Base-by-base conservation (phyloP, 2,888 invertebrate species). In the Ochropacha duplaris region DNA sequence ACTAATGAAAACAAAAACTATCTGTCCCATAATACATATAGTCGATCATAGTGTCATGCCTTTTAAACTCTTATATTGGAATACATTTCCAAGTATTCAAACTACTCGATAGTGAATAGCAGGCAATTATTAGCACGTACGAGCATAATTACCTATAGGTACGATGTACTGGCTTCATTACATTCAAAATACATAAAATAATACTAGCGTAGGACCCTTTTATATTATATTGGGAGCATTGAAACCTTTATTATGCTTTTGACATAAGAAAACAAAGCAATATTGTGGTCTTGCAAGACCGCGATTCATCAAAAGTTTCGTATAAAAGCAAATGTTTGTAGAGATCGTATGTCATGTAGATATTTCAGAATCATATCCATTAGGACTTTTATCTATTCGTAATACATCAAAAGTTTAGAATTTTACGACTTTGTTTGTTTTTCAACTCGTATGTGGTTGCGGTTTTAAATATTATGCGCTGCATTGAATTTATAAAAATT, bases 231-330 rank as follows among this genome's bases (percentile, higher is more conserved):
- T 31, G 31, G 52, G 31, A 52, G 52, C 52, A 52, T 22, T 31
- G 31, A 19, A 31, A 31, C 31, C 52, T 24, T 34, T 52, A 52
- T 34, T 49, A 56, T 61, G 64, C 62, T 59, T 61, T 58, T 71
- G 68, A 65, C 66, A 62, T 63, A 56, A 65, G 59, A 64, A 66
- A 64, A 65, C 67, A 68, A 65, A 66, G 58, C 22, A 55, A 24
- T 56, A 50, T 19, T 54, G 64, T 64, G 31, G 50, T 22, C 11
- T 54, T 59, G 54, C 66, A 65, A 71, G 65, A 66, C 55, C 63
- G 51, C 68, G 58, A 74, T 77, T 68, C 68, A 73, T 78, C 74
- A 76, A 64, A 74, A 64, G 60, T 66, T 68, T 68, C 64, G 61
- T 61, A 57, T 52, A 62, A 57, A 60, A 59, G 56, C 57, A 44